A percentile compares a stretch with the other conserved stretches of the same genome.
Evolutionary conservation across 2,888 invertebrate species (phyloP).

Genomic region (Sipunculus nudus): DNA sequence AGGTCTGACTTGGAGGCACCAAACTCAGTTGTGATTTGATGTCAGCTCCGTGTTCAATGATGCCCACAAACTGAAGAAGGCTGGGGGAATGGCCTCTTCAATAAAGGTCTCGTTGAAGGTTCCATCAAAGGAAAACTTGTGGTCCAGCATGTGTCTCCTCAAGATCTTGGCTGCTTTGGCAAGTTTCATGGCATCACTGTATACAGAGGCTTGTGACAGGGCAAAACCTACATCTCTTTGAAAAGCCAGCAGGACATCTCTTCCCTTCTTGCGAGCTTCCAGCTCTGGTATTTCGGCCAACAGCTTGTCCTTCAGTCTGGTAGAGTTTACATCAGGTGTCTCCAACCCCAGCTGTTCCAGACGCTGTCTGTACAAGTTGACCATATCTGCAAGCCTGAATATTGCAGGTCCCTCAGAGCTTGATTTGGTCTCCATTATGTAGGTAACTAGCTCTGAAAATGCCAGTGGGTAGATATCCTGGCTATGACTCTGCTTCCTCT

Average conservation of each 20-base stretch:
- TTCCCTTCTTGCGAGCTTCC: constrained; percentile 32
- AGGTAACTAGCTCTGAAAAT: constrained; percentile 32
- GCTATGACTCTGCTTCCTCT: too few species aligned
- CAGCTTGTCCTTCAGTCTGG: constrained; percentile 26
- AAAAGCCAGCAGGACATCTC: constrained; percentile 36
- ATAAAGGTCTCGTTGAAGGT: constrained; percentile 25
- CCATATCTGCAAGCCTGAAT: constrained; percentile 31
- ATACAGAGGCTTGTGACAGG: background rate
- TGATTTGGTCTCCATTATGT: constrained; percentile 33
- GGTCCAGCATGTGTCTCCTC: constrained; percentile 30
- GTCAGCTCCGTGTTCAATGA: constrained; percentile 23
- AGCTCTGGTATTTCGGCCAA: constrained; percentile 23
- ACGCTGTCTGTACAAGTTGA: constrained; percentile 28
- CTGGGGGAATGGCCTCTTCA: constrained; percentile 21
- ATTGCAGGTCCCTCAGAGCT: constrained; percentile 18
- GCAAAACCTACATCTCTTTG: constrained; percentile 34
- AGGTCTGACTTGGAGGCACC: constrained; percentile 22
- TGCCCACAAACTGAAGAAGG: constrained; percentile 26
- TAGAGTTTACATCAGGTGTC: constrained; percentile 18
- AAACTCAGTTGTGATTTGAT: constrained; percentile 28
- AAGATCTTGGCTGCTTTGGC: constrained; percentile 40
- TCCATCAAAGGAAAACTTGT: constrained; percentile 25
- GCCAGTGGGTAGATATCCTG: too few species aligned
- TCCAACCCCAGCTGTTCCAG: constrained; percentile 28
- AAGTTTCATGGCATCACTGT: constrained; percentile 37